phyloP scores from a whole-genome alignment of 2,113 vertebrate genomes.

The Aythya baeri region DNA sequence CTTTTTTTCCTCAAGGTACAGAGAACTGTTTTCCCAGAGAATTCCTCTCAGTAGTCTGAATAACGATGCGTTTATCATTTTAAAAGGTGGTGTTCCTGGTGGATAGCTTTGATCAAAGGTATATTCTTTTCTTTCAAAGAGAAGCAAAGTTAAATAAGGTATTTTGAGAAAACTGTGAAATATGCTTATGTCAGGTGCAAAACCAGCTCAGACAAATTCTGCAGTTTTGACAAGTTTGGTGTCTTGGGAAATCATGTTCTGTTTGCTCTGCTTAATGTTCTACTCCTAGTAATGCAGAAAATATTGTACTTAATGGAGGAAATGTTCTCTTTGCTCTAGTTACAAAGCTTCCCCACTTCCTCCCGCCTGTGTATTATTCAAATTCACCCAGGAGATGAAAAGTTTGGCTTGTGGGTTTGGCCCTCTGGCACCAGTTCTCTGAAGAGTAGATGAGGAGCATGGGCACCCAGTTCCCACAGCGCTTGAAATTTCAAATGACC shows the following conservation, averaged over 20 bases:
- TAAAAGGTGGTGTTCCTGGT: not conserved
- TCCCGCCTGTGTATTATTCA: not conserved
- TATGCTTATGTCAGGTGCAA: not conserved
- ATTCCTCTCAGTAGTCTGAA: not conserved
- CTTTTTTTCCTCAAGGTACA: not conserved
- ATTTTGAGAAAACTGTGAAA: not conserved
- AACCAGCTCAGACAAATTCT: not conserved
- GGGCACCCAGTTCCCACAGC: not conserved
- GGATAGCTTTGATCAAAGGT: not conserved
- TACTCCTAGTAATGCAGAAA: not conserved
- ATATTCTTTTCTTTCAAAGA: not conserved
- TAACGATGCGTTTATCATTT: not conserved
- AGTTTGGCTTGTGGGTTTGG: not conserved
- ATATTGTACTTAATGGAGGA: not conserved
- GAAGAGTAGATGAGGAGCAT: not conserved
- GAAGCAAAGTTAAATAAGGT: not conserved
- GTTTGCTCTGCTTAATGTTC: not conserved
- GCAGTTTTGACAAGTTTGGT: not conserved
- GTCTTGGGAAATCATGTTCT: not conserved
- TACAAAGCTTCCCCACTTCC: not conserved
- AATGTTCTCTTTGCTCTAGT: not conserved
- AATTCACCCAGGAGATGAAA: not conserved
- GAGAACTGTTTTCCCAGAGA: not conserved
- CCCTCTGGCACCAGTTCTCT: not conserved
- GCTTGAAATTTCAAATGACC: not conserved